Base-by-base conservation (phyloP, 2,797 vertebrate species). In the Pantherophis alleghaniensis region DNA sequence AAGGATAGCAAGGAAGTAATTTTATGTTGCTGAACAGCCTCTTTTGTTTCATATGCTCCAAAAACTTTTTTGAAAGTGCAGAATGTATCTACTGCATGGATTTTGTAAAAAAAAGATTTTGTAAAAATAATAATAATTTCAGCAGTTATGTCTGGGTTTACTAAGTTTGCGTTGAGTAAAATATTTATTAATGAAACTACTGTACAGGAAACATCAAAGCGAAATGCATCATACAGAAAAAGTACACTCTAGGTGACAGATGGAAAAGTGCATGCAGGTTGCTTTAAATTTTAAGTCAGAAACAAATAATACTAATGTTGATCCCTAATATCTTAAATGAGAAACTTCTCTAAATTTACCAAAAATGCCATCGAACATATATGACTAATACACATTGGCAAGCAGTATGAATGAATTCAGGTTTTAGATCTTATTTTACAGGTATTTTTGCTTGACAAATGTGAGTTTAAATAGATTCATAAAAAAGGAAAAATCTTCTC, bases 241-340 rank as follows among this genome's bases (percentile, higher is more conserved):
- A 97, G 98, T 98, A 98, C 97, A 98, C 98, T 98, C 98, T 97
- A 98, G 96, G 97, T 97, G 98, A 98, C 98, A 98, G 98, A 98
- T 98, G 98, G 98, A 97, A 98, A 98, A 98, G 97, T 97, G 98
- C 99, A 99, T 99, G 99, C 99, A 99, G 98, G 99, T 98, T 97
- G 96, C 96, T 94, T 94, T 97, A 97, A 61, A 74, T 97, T 97
- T 98, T 97, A 97, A 98, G 96, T 97, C 97, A 97, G 98, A 98
- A 98, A 98, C 98, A 98, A 93, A 98, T 97, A 95, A 91, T 94
- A 95, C 96, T 97, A 97, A 97, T 96, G 32, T 96, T 94, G 96
- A 95, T 98, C 98, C 97, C 98, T 98, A 98, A 97, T 95, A 96
- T 98, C 97, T 98, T 93, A 69, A 92, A 97, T 97, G 98, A 97